Evolutionary conservation across 1,140 invertebrate species (phyloP).

Genomic region (Vollenhovia emeryi): DNA sequence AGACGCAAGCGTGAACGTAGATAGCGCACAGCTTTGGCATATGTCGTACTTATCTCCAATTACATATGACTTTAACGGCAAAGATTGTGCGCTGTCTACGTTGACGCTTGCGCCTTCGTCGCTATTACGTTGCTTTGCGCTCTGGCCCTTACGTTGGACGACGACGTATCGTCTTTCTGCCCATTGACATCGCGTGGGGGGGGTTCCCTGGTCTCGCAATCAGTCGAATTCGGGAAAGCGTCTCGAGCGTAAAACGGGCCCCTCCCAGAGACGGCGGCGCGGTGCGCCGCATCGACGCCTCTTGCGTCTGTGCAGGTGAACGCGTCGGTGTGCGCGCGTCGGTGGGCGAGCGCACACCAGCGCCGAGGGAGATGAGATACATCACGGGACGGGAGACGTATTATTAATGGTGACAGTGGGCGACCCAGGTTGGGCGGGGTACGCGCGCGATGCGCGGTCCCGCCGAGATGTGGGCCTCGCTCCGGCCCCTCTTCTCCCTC

Average conservation of each 20-base stretch:
- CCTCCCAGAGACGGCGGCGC: conserved; percentile 1
- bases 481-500: conserved; percentile 63
- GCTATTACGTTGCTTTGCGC: no score
- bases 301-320: conserved; percentile 28
- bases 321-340: conserved; percentile 30
- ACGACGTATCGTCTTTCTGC: background rate
- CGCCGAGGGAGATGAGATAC: conserved; percentile 80
- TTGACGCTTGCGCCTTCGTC: no score
- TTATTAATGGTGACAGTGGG: conserved; percentile 83
- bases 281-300: conserved; percentile 20
- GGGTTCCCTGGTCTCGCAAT: no score
- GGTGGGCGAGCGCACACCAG: conserved; percentile 60
- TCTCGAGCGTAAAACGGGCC: background rate
- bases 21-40: no score
- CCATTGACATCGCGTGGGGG: background rate
- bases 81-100: no score
- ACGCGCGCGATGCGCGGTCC: conserved; percentile 72
- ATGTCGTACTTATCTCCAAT: no score
- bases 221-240: background rate
- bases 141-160: no score
- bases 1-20: no score
- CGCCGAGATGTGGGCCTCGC: conserved; percentile 70
- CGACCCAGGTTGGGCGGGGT: conserved; percentile 80
- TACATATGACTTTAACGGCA: no score
- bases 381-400: conserved; percentile 82